Evolutionary conservation across 2,797 vertebrate species (phyloP).

Genomic region (Mionectes olivaceus): DNA sequence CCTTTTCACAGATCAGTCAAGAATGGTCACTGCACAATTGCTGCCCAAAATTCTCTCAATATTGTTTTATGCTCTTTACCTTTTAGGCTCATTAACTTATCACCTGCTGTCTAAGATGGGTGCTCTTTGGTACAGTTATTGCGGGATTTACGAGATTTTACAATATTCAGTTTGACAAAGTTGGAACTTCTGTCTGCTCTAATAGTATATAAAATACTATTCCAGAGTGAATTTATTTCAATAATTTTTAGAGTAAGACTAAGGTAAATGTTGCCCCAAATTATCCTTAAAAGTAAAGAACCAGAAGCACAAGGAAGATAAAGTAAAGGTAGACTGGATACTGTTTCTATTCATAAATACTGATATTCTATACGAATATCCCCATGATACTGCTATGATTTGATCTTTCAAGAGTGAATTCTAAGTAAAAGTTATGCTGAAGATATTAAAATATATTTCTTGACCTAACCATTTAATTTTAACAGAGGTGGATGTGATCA

Average conservation of each 20-base stretch:
- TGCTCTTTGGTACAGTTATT: not conserved
- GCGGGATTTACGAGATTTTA: not conserved
- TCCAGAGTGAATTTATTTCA: not conserved
- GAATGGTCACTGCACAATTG: not conserved
- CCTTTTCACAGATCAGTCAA: not conserved
- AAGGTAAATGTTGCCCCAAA: not conserved
- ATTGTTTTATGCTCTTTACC: not conserved
- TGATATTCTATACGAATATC: not conserved
- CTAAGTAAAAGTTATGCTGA: not conserved
- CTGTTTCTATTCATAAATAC: not conserved
- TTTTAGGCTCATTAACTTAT: not conserved
- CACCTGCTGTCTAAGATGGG: not conserved
- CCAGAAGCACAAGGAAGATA: not conserved
- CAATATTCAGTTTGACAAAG: not conserved
- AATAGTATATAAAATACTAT: not conserved
- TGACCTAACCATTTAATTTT: slow-evolving; percentile 8
- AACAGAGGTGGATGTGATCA: not conserved
- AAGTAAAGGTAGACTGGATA: not conserved
- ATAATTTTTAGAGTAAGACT: not conserved
- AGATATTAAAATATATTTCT: not conserved
- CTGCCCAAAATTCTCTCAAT: not conserved
- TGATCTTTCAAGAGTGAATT: not conserved
- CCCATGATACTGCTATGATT: not conserved
- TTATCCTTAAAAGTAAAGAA: not conserved
- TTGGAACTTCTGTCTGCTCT: not conserved